phyloP scores from a whole-genome alignment of 37 sponge, comb jelly and placozoan genomes.

The Oopsacas minuta region DNA sequence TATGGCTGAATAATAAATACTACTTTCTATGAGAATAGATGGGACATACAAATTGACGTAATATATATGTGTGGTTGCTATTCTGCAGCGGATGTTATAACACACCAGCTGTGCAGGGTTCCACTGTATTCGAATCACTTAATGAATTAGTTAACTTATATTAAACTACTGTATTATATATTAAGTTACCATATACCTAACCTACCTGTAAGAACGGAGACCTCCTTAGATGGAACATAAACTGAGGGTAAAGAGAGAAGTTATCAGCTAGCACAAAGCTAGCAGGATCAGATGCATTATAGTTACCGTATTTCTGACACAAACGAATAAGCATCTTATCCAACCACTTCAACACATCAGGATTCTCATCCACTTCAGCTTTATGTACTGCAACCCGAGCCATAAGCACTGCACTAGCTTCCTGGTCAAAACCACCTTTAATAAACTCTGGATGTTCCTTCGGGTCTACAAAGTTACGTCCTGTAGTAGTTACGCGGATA shows the following conservation, averaged over 20 bases:
- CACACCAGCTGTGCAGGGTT: not conserved
- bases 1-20: no score
- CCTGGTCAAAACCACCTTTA: conserved; percentile 89
- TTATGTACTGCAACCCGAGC: conserved; percentile 81
- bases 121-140: not conserved
- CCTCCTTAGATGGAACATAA: conserved; percentile 94
- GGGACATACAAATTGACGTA: no score
- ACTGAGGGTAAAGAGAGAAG: conserved; percentile 96
- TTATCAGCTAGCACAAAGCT: conserved; percentile 87
- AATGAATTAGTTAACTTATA: no score
- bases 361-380: conserved; percentile 84
- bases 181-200: not conserved
- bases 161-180: no score
- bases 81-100: no score
- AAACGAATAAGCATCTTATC: conserved; percentile 91
- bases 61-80: no score
- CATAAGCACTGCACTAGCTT: conserved; percentile 77
- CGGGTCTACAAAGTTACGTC: conserved; percentile 72
- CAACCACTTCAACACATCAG: conserved; percentile 94
- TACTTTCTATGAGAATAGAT: no score
- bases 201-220: conserved; percentile 82
- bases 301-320: conserved; percentile 98
- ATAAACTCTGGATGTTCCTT: conserved; percentile 29
- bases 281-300: conserved; percentile 73
- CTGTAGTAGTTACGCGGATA: conserved; percentile 89